Evolutionary conservation across 2,113 vertebrate species (phyloP).

Genomic region (Dasyornis broadbenti): DNA sequence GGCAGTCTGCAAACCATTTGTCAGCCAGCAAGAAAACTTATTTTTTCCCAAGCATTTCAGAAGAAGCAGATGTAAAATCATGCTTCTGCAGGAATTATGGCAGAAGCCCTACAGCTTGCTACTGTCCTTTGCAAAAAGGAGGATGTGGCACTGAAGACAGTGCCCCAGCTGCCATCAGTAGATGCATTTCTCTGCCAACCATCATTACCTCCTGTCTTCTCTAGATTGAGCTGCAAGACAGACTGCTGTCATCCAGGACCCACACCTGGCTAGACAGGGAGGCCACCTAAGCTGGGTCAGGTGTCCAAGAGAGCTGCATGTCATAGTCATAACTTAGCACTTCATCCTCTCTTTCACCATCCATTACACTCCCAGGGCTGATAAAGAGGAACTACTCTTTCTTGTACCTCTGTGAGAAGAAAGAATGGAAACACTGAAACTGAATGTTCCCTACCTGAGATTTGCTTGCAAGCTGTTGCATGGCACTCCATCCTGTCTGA

Average conservation of each 20-base stretch:
- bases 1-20: neutral
- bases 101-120: neutral
- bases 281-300: conserved; percentile 48
- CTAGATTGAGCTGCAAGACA: conserved; percentile 63
- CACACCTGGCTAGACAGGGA: conserved; percentile 61
- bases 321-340: conserved; percentile 1
- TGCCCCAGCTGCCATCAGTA: neutral
- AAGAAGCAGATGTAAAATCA: neutral
- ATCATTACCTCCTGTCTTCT: conserved; percentile 58
- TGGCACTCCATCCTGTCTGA: conserved; percentile 57
- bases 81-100: neutral
- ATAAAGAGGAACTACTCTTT: conserved; percentile 6
- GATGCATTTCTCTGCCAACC: conserved; percentile 48
- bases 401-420: neutral
- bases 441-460: neutral
- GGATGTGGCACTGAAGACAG: neutral
- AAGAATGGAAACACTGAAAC: conserved; percentile 22
- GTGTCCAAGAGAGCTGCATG: conserved; percentile 57
- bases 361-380: conserved; percentile 25
- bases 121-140: neutral
- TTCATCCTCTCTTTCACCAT: conserved; percentile 9
- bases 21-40: neutral
- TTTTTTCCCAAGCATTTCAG: conserved; percentile 12
- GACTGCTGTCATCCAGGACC: conserved; percentile 53
- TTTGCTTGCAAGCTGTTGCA: conserved; percentile 50